phyloP scores from a whole-genome alignment of 2,797 vertebrate genomes.

The Presbytis comata region DNA sequence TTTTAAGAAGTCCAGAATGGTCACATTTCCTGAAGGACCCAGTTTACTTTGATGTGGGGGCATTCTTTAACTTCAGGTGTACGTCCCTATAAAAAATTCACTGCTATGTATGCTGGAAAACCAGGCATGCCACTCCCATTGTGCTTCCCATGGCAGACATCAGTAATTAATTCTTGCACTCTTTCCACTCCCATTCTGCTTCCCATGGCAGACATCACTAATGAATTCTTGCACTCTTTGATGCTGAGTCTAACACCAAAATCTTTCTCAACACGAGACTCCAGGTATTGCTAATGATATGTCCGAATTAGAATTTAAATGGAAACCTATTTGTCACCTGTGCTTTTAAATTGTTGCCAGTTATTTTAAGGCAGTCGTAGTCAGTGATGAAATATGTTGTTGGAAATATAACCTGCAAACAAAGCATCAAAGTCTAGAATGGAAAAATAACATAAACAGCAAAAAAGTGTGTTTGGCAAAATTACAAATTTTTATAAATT shows the following conservation, averaged over 20 bases:
- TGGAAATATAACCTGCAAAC: neutral
- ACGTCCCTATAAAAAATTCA: neutral
- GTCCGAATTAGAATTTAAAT: neutral
- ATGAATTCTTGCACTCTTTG: neutral
- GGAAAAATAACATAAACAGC: neutral
- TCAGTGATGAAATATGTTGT: neutral
- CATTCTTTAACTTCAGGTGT: neutral
- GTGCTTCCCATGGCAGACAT: neutral
- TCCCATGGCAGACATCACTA: neutral
- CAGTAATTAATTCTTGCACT: neutral
- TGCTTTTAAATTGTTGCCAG: neutral
- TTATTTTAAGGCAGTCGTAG: neutral
- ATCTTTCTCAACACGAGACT: neutral
- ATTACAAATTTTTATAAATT: neutral
- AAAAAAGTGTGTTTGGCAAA: neutral
- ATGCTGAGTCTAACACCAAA: neutral
- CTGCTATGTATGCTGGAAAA: neutral
- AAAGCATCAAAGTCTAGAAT: neutral
- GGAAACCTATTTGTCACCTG: neutral
- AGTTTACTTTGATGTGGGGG: neutral
- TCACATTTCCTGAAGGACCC: neutral
- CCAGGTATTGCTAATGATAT: neutral
- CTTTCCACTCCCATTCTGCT: neutral
- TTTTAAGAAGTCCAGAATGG: neutral
- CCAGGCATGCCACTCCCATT: neutral